phyloP scores from a whole-genome alignment of 2,888 invertebrate genomes.

The Herminia tarsipennalis region DNA sequence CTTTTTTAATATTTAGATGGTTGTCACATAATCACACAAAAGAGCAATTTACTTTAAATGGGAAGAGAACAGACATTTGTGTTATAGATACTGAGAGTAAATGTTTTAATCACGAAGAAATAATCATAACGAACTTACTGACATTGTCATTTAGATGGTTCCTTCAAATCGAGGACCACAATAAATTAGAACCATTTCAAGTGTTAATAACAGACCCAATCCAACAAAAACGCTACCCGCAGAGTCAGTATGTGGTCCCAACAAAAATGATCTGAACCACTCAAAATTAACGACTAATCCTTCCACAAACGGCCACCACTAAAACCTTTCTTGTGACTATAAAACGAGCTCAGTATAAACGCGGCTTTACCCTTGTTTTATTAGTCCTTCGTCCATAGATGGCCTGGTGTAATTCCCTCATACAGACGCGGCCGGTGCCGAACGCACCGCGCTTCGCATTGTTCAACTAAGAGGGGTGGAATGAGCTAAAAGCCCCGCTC shows the following conservation, averaged over 20 bases:
- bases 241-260: conserved; percentile 17
- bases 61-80: no score
- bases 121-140: no score
- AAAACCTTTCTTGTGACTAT: conserved; percentile 55
- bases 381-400: conserved; percentile 57
- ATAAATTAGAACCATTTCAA: background rate
- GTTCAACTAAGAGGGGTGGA: conserved; percentile 68
- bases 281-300: conserved; percentile 49
- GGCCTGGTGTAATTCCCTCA: conserved; percentile 64
- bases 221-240: conserved; percentile 15
- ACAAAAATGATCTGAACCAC: conserved; percentile 45
- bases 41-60: no score
- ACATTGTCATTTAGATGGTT: no score
- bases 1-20: no score
- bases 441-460: conserved; percentile 51
- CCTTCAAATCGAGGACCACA: background rate
- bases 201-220: conserved; percentile 9
- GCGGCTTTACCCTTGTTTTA: conserved; percentile 62
- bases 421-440: conserved; percentile 58
- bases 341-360: conserved; percentile 60
- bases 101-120: no score
- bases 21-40: no score
- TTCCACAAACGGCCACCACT: conserved; percentile 47
- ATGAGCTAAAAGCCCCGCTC: conserved; percentile 59
- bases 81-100: no score